Base-by-base conservation (phyloP, 1,140 invertebrate genomes). In the Drosophila simulans region DNA sequence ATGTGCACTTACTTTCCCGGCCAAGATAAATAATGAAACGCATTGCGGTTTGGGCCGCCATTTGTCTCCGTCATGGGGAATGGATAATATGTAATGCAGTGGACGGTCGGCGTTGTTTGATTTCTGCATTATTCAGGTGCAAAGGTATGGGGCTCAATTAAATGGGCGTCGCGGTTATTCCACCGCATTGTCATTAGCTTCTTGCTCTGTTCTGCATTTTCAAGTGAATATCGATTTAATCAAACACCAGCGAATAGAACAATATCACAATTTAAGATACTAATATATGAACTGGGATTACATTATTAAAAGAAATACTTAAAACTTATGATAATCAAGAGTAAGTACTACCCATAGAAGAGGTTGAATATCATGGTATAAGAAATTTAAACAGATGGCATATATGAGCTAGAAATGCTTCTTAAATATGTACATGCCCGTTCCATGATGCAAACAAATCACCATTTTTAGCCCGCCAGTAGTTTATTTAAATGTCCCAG, bases 81-180 rank as follows among this genome's bases (percentile, higher is more conserved):
- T 64, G 64, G 64, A n/a, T 66, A 51, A 49, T 51, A 43, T 10
- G 45, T 17, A 20, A n/a, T n/a, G 25, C 15, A 62, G 37, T 17
- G 35, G 60, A 17, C 17, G 27, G 60, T 42, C 43, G 64, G 45
- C 2, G 43, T 31, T 49, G 37, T 75, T 75, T 74, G 72, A 75
- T 76, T 75, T 75, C 54, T 75, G 52, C 71, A 75, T 58, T 76
- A 76, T 76, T 76, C 39, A 76, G 48, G 46, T 45, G 58, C 20
- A 22, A 22, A 22, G 2, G 20, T 22, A 22, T 52, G 53, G n/a
- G 55, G 53, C 25, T 53, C 72, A 65, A 74, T 76, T 76, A 76
- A 76, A 35, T 48, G 72, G 72, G 72, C 72, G 72, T 76, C 17
- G 17, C 37, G 11, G 15, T 12, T 15, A 20, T 53, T 51, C n/a